These are phyloP conservation scores for Mormyrops attenuatus DNA, from an alignment of 2,797 vertebrate genomes.

Conservation along the genomic window DNA sequence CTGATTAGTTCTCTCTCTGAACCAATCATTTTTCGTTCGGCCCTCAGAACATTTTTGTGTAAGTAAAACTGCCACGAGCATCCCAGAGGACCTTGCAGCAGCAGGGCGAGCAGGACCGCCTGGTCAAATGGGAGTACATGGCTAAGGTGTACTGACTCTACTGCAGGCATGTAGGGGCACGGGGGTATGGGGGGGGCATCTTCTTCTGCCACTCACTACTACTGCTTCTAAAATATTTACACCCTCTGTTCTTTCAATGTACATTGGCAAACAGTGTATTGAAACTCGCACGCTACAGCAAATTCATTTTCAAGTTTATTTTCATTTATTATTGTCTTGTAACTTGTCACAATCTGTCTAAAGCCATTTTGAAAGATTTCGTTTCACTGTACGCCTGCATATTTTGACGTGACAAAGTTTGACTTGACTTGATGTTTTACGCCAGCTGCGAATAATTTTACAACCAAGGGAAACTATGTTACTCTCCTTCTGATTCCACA, in stretches of 20 bases:
- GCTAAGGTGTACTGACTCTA: neutral
- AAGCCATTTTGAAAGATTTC: neutral
- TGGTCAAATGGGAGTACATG: neutral
- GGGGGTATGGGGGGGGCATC: neutral
- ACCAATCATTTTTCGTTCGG: neutral
- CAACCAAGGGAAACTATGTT: neutral
- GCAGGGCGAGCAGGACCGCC: neutral
- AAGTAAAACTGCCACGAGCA: neutral
- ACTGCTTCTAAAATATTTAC: too few species aligned
- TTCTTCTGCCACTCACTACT: too few species aligned
- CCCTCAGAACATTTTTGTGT: neutral
- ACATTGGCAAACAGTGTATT: neutral
- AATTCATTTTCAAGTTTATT: neutral
- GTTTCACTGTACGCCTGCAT: neutral
- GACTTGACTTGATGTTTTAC: neutral
- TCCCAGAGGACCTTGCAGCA: slow-evolving; percentile 36
- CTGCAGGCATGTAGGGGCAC: neutral
- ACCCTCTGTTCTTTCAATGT: neutral
- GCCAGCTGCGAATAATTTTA: neutral
- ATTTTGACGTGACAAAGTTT: neutral
- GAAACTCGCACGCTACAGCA: neutral
- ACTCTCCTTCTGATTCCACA: neutral
- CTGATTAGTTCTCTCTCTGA: neutral
- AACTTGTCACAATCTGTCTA: neutral
- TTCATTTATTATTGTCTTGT: neutral